Percentiles rank a stretch among this genome's conserved stretches.
Evolutionary conservation across 2,797 vertebrate genomes (phyloP).

Genomic region (Alfaro cultratus): DNA sequence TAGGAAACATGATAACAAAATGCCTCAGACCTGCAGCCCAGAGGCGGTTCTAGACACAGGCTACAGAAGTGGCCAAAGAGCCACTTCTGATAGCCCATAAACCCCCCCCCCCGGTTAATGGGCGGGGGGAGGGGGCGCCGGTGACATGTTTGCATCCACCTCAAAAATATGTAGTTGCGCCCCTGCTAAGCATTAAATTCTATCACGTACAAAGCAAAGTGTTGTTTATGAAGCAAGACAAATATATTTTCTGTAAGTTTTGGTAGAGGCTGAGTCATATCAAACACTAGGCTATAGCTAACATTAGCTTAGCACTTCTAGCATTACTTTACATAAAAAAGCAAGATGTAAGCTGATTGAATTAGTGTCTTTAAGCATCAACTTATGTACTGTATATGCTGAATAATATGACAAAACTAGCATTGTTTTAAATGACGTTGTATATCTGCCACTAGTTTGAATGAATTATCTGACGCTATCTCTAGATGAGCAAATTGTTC

Average conservation of each 20-base stretch:
- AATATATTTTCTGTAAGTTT: not conserved
- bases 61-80: too few species aligned
- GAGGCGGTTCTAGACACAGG: too few species aligned
- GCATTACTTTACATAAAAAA: not conserved
- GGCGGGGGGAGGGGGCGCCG: too few species aligned
- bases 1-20: too few species aligned
- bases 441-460: not conserved
- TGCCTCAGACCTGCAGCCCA: too few species aligned
- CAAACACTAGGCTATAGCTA: not conserved
- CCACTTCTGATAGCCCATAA: too few species aligned
- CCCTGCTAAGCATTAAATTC: not conserved
- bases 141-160: too few species aligned
- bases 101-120: too few species aligned
- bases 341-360: not conserved
- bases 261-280: not conserved
- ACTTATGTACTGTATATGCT: not conserved
- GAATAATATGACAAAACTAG: not conserved
- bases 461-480: not conserved
- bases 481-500: not conserved
- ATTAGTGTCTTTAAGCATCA: not conserved
- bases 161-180: too few species aligned
- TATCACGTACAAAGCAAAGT: not conserved
- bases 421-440: not conserved
- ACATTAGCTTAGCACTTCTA: not conserved
- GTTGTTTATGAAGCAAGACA: not conserved